A percentile compares a stretch with the other conserved stretches of the same genome.
These are phyloP conservation scores for Caerostris darwini DNA, from an alignment of 1,140 invertebrate species.

Conservation along the genomic window DNA sequence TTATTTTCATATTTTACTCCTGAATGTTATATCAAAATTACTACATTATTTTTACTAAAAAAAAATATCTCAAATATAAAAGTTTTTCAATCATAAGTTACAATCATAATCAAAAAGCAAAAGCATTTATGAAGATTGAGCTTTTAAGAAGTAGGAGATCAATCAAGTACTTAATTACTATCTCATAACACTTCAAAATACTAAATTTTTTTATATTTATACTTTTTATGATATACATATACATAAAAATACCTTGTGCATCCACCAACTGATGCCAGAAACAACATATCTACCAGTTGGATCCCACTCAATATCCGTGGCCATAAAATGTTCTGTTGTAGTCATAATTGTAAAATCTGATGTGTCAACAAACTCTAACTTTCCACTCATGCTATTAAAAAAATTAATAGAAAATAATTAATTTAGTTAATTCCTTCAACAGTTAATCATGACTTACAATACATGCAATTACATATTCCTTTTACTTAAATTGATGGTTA, in stretches of 20 bases:
- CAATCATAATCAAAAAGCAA: background rate
- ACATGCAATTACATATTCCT: background rate
- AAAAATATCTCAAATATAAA: background rate
- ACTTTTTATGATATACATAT: background rate
- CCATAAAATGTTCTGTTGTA: slow-evolving; percentile 95
- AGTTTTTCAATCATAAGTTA: background rate
- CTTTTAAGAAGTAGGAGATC: background rate
- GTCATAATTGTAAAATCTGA: slow-evolving; percentile 97
- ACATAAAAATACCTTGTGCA: slow-evolving; percentile 88
- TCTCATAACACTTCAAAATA: slow-evolving; percentile 12
- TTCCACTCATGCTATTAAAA: slow-evolving; percentile 88
- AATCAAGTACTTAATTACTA: background rate
- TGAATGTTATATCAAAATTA: no score
- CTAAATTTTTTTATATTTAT: slow-evolving; percentile 34
- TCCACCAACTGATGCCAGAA: slow-evolving; percentile 96
- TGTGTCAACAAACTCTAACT: slow-evolving; percentile 97
- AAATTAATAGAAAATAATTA: background rate
- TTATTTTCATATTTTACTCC: no score
- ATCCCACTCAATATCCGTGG: slow-evolving; percentile 99
- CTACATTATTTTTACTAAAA: no score
- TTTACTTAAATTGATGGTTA: background rate
- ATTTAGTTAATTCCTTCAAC: background rate
- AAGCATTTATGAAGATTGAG: background rate
- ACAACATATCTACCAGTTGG: slow-evolving; percentile 98
- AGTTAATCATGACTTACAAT: background rate